Evolutionary conservation across 2,113 vertebrate genomes (phyloP).

Genomic region (Xiphorhynchus elegans): DNA sequence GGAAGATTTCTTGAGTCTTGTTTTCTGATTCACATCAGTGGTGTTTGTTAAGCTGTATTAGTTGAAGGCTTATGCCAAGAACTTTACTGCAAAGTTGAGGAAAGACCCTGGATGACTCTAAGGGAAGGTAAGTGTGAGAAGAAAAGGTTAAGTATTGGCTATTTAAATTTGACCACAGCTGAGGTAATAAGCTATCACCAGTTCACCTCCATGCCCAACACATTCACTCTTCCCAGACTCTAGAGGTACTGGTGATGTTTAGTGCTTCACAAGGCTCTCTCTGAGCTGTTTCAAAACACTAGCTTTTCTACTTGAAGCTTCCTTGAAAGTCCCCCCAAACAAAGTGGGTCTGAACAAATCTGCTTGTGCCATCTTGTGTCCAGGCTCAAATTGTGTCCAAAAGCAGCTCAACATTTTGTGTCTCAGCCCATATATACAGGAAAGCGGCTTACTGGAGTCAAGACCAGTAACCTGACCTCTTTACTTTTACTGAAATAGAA

Average conservation of each 20-base stretch:
- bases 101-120: neutral
- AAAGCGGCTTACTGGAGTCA: neutral
- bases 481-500: slow-evolving; percentile 30
- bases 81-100: neutral
- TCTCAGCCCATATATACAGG: neutral
- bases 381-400: neutral
- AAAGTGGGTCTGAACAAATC: neutral
- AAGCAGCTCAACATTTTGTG: neutral
- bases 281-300: neutral
- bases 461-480: neutral
- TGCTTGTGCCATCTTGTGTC: neutral
- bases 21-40: neutral
- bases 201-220: neutral
- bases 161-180: neutral
- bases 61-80: neutral
- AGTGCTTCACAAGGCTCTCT: neutral
- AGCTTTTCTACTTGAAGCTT: neutral
- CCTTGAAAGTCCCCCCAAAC: neutral
- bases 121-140: neutral
- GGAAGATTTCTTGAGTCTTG: neutral
- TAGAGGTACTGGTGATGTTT: accelerated
- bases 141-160: neutral
- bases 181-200: neutral
- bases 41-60: neutral
- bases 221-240: neutral